Base-by-base conservation (phyloP, 2,888 invertebrate genomes). In the Daptonema setosum region DNA sequence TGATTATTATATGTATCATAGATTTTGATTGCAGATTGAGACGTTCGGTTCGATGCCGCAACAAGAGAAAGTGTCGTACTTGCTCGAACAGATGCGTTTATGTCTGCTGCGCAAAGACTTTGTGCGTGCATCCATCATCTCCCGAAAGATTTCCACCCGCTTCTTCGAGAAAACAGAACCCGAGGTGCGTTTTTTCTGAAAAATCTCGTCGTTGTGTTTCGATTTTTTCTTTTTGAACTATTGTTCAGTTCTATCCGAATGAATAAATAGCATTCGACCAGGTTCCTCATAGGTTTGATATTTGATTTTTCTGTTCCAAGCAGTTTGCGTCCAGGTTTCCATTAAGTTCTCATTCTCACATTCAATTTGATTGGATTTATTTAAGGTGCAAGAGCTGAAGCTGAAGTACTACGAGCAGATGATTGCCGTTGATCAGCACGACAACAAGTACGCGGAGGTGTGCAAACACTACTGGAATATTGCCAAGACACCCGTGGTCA, bases 21-120 rank as follows among this genome's bases (percentile, higher is more conserved):
- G 3, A 17, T 47, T 47, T 48, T 45, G 56, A 29, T 59, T 56
- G 22, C 58, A 73, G 72, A 81, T 85, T 14, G 97, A 97, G 75
- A 99, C 97, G 0, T 97, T 90, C 69, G 97, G 97, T 2, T 91
- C 93, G 0, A 99, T 97, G 97, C 88, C 91, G 61, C 87, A 88
- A 71, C 79, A 84, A 56, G 97, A 99, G 72, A 93, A 91, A 75
- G 78, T 95, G 1, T 88, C 93, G 67, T 78, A 95, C 47, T 88
- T 99, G 63, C 74, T 99, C 63, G 95, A 99, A 72, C 97, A 99
- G 74, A 99, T 99, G 93, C 80, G 97, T 57, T 77, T 95, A 11
- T 95, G 95, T 70, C 75, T 97, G 55, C 83, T 86, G 0, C 90
- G 87, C 68, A 85, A 90, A 67, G 97, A 99, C 73, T 93, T 85